Conservation (phyloP, 1,140 invertebrate species). For the Temnothorax nylanderi region DNA sequence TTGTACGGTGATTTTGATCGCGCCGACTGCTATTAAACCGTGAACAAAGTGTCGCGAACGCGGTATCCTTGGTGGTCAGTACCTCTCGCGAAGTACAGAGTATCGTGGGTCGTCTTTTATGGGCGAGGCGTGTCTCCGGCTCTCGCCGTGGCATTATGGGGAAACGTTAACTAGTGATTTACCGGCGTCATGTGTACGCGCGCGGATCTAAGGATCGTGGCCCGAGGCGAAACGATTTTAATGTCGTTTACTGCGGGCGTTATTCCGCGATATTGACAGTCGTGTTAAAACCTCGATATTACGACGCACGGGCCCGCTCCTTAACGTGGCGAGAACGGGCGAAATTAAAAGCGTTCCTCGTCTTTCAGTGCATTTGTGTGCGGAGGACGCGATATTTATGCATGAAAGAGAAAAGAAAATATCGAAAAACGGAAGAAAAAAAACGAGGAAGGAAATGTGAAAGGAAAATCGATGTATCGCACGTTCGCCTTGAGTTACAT, state of each 20-base stretch:
- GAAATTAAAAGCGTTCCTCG: slow-evolving; percentile 49
- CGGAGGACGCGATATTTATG: slow-evolving; percentile 31
- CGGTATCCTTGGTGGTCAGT: slow-evolving; percentile 27
- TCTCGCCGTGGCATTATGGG: slow-evolving; percentile 73
- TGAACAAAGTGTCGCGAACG: slow-evolving; percentile 51
- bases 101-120: slow-evolving; percentile 78
- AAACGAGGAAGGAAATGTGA: not conserved
- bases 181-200: slow-evolving; percentile 70
- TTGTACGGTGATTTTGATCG: slow-evolving; percentile 19
- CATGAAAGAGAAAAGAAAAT: slow-evolving; percentile 14
- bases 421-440: not conserved
- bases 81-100: slow-evolving; percentile 42
- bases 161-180: slow-evolving; percentile 78
- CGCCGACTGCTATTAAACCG: slow-evolving; percentile 34
- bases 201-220: slow-evolving; percentile 44
- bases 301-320: slow-evolving; percentile 31
- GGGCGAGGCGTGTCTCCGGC: slow-evolving; percentile 77
- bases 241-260: slow-evolving; percentile 58
- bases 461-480: slow-evolving; percentile 44
- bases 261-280: slow-evolving; percentile 70
- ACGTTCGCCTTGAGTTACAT: slow-evolving; percentile 5
- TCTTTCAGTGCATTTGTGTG: slow-evolving; percentile 13
- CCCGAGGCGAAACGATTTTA: slow-evolving; percentile 54
- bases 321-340: slow-evolving; percentile 25
- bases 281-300: slow-evolving; percentile 61